A percentile compares a stretch with the other conserved stretches of the same genome.
Evolutionary conservation across 2,797 vertebrate genomes (phyloP).

Genomic region (Ficedula albicollis): DNA sequence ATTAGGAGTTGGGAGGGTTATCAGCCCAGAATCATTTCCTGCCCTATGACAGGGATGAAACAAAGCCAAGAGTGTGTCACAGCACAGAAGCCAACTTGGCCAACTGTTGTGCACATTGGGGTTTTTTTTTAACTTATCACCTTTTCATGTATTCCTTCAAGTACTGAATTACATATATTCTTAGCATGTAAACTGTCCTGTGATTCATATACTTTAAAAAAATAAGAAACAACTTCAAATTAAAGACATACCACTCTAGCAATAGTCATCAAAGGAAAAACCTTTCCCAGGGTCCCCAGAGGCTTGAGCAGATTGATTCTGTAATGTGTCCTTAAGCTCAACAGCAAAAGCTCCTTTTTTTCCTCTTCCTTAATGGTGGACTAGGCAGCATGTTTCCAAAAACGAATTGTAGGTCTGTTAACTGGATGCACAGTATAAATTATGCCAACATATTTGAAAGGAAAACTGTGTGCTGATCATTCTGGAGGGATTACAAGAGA

Average conservation of each 20-base stretch:
- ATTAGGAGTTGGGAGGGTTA: neutral
- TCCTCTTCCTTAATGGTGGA: neutral
- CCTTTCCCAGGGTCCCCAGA: neutral
- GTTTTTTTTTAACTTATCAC: neutral
- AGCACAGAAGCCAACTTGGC: neutral
- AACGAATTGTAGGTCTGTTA: neutral
- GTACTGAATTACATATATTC: neutral
- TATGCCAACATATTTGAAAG: neutral
- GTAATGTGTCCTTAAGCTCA: neutral
- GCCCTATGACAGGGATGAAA: neutral
- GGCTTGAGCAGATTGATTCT: neutral
- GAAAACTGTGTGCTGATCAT: neutral
- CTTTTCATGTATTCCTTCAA: neutral
- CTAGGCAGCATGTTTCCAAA: neutral
- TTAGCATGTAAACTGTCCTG: neutral
- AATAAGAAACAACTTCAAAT: neutral
- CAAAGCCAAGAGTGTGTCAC: neutral
- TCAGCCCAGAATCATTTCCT: neutral
- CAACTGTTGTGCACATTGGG: neutral
- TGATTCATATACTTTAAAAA: neutral
- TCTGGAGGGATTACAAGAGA: neutral
- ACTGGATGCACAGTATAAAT: neutral
- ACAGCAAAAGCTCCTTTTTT: neutral
- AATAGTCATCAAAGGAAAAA: neutral
- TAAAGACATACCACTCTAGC: neutral